A percentile compares a stretch with the other conserved stretches of the same genome.
These are phyloP conservation scores for Haliclona indistincta DNA, from an alignment of 37 sponge, comb jelly and placozoan species.

Conservation along the genomic window DNA sequence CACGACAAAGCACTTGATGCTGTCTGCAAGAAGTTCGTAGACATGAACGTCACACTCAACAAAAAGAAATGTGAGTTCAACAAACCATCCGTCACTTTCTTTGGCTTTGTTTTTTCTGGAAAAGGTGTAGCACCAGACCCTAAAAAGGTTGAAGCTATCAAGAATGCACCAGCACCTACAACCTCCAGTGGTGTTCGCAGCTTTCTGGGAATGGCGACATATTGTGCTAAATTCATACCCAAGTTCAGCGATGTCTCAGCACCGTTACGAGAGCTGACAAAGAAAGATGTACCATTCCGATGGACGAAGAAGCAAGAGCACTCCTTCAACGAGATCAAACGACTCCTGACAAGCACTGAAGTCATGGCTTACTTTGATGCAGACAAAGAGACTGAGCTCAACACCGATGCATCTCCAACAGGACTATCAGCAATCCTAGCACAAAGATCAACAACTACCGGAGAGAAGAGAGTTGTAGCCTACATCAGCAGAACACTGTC, in stretches of 20 bases:
- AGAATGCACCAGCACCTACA: conserved; percentile 27
- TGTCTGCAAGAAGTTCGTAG: conserved; percentile 8
- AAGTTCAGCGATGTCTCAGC: conserved; percentile 28
- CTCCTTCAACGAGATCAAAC: conserved; percentile 37
- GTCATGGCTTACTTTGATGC: conserved; percentile 46
- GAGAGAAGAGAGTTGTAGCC: conserved; percentile 33
- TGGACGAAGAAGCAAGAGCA: conserved; percentile 27
- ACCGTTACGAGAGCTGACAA: conserved; percentile 45
- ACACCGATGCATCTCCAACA: conserved; percentile 34
- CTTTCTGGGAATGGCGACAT: conserved; percentile 56
- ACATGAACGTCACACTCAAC: conserved; percentile 16
- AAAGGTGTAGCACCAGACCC: conserved; percentile 40
- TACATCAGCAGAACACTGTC: conserved; percentile 37
- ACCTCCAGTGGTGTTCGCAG: conserved; percentile 22
- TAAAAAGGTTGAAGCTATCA: conserved; percentile 26
- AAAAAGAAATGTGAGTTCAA: conserved; percentile 50
- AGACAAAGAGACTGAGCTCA: conserved; percentile 26
- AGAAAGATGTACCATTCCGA: conserved; percentile 22
- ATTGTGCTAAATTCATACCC: conserved; percentile 55
- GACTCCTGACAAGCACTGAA: conserved; percentile 27
- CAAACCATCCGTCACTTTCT: conserved; percentile 33
- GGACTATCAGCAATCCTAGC: conserved; percentile 46
- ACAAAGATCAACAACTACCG: conserved; percentile 10
- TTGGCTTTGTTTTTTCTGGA: conserved; percentile 40
- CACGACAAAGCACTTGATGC: conserved; percentile 27